Conservation (phyloP, 2,113 vertebrate species). For the Actenoides lindsayi region DNA sequence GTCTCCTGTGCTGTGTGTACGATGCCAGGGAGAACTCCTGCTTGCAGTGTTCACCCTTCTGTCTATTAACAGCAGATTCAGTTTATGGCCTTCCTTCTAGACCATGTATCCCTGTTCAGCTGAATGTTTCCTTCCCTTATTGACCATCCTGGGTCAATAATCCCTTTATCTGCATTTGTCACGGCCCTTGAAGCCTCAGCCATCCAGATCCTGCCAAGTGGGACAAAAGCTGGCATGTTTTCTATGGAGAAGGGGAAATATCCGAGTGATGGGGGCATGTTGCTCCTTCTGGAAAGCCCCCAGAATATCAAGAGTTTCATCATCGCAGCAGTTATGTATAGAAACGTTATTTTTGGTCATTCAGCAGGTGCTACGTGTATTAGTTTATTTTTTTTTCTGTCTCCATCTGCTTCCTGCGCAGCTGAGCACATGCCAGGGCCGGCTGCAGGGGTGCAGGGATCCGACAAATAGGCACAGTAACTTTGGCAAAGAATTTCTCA, state of each 20-base stretch:
- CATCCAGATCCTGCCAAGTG: background rate
- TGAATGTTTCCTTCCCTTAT: background rate
- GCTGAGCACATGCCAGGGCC: background rate
- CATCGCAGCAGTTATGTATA: background rate
- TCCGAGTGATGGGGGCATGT: fast-evolving
- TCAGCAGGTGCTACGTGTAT: conserved; percentile 35
- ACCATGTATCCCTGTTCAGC: fast-evolving
- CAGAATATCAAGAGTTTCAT: background rate
- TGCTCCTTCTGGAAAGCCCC: background rate
- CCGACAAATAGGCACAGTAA: background rate
- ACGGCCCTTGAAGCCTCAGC: background rate
- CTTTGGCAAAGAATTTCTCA: conserved; percentile 2
- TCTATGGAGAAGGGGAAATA: background rate
- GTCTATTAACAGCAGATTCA: background rate
- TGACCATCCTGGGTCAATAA: background rate
- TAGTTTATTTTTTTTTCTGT: conserved; percentile 6
- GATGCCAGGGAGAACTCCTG: background rate
- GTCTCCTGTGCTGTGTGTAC: fast-evolving
- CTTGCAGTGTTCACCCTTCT: background rate
- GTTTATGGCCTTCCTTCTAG: background rate
- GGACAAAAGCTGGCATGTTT: background rate
- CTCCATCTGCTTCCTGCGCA: conserved; percentile 44
- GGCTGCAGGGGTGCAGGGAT: background rate
- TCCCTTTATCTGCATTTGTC: background rate
- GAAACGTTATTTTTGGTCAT: conserved; percentile 11